Conservation (phyloP, 2,113 vertebrate genomes). For the Struthidea cinerea region DNA sequence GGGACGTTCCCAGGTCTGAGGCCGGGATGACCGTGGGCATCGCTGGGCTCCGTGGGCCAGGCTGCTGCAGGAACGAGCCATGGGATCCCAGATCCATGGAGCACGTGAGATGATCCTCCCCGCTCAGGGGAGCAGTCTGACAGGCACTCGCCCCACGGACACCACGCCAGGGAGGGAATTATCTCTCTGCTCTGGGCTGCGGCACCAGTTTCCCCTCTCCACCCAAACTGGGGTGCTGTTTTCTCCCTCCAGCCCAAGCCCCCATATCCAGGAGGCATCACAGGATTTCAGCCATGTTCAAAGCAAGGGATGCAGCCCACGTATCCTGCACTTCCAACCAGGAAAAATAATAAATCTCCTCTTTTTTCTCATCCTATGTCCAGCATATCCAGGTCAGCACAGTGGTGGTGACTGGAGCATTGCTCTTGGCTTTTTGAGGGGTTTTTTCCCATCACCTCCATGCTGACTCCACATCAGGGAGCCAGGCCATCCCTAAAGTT, state of each 20-base stretch:
- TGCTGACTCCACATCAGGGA: background rate
- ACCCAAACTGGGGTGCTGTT: rapidly evolving
- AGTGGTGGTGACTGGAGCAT: background rate
- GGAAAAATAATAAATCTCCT: background rate
- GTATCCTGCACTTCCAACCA: background rate
- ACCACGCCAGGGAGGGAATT: background rate
- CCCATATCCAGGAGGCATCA: rapidly evolving
- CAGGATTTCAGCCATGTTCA: rapidly evolving
- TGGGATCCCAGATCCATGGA: background rate
- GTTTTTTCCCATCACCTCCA: background rate
- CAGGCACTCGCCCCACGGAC: background rate
- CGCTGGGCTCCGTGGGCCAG: rapidly evolving
- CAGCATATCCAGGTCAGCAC: background rate
- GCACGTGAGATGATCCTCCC: background rate
- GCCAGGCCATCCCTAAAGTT: background rate
- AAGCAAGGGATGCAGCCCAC: background rate
- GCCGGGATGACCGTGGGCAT: rapidly evolving
- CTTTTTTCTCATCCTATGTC: background rate
- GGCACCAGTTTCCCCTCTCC: background rate
- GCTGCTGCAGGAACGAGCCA: background rate
- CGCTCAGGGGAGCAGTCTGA: background rate
- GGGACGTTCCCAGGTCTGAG: background rate
- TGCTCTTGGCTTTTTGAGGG: background rate
- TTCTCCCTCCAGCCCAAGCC: rapidly evolving
- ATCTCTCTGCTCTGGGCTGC: background rate